Evolutionary conservation across 2,888 invertebrate species (phyloP).

Genomic region (Eutolmus rufibarbis): DNA sequence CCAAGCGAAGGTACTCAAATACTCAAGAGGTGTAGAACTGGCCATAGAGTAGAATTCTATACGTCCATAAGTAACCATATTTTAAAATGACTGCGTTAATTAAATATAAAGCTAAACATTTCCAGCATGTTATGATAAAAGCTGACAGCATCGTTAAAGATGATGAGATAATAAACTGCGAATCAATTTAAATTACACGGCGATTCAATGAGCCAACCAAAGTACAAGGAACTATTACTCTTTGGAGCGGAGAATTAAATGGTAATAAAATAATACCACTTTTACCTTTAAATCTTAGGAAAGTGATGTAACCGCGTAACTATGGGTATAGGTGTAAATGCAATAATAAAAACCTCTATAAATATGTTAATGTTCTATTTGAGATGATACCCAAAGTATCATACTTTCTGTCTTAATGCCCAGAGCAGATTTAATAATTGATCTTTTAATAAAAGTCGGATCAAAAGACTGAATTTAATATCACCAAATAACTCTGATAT

Average conservation of each 20-base stretch:
- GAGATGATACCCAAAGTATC: no score
- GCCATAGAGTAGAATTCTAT: background rate
- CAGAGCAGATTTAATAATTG: no score
- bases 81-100: background rate
- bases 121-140: background rate
- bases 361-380: no score
- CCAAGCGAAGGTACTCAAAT: background rate
- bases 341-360: no score
- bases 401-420: no score
- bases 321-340: no score
- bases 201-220: background rate
- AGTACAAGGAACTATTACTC: background rate
- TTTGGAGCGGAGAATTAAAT: background rate
- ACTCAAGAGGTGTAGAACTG: background rate
- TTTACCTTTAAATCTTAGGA: background rate
- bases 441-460: no score
- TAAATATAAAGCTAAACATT: slow-evolving; percentile 11
- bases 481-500: no score
- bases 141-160: background rate
- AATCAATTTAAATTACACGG: background rate
- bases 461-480: no score
- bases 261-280: background rate
- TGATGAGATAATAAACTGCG: background rate
- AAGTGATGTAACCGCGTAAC: no score
- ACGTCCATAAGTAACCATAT: background rate